These are phyloP conservation scores for Leptinotarsa defecta DNA, from an alignment of 1,140 invertebrate species.

Conservation along the genomic window DNA sequence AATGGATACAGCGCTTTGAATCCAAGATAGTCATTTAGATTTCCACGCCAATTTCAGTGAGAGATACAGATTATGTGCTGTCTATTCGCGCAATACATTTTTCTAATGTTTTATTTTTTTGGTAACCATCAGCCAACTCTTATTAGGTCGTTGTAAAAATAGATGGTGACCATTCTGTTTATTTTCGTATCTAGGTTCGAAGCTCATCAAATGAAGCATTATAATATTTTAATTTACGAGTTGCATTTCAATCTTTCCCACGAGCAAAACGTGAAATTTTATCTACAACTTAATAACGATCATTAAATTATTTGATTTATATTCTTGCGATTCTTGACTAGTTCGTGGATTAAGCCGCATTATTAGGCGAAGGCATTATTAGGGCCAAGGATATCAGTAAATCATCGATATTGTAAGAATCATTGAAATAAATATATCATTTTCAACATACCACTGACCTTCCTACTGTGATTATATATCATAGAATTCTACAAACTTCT, in stretches of 20 bases:
- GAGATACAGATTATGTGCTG: no score
- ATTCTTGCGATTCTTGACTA: not conserved
- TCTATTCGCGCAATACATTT: no score
- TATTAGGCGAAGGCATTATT: not conserved
- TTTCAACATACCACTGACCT: no score
- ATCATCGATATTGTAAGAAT: not conserved
- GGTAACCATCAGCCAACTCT: not conserved
- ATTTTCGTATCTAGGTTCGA: constrained; percentile 5
- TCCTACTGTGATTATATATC: no score
- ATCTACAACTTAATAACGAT: not conserved
- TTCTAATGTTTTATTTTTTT: not conserved
- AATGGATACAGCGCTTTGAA: no score
- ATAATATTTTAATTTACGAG: not conserved
- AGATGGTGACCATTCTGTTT: constrained; percentile 7
- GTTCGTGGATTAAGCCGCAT: not conserved
- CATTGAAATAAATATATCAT: not conserved
- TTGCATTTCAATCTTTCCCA: not conserved
- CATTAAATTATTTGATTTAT: constrained; percentile 1
- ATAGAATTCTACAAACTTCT: no score
- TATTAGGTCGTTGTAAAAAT: constrained; percentile 18
- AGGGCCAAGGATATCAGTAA: not conserved
- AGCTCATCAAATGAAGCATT: not conserved
- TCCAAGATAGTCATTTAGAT: no score
- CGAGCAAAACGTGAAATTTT: not conserved
- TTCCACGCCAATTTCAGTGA: no score